Base-by-base conservation (phyloP, 1,140 invertebrate genomes). In the Sycophila sp. region DNA sequence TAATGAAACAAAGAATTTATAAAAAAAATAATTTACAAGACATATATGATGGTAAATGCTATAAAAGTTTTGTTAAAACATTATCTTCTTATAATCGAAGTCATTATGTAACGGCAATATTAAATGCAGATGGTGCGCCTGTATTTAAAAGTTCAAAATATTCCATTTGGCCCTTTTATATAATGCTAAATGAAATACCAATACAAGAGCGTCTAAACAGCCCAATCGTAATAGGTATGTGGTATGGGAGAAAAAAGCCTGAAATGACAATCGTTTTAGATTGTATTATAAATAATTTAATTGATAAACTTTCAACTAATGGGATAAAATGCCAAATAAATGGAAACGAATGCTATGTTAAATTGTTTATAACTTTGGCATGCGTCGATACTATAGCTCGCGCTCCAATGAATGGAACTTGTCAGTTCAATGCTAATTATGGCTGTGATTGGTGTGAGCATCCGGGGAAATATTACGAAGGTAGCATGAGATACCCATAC, bases 361-460 rank as follows among this genome's bases (percentile, higher is more conserved):
- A 58, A 62, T 30, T 62, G 28, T 62, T 34, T 58, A 10, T 19
- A 22, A 17, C 45, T 10, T 2, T 26, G 15, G 51, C n/a, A 42
- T 71, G 69, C 22, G 69, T 59, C 0, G 60, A 63, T 26, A 30
- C 67, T 1, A 17, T 65, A 24, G 62, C 60, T 4, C 38, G 51
- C 17, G 45, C 60, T 22, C 30, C 69, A 30, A 51, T 71, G 55
- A 49, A 71, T 8, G 69, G 69, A 3, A 40, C 53, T 8, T 42
- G 11, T n/a, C 69, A 71, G 30, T 71, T 71, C 17, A 71, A 71
- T 62, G 69, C 58, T 13, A 3, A 55, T 22, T 70, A 55, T 17
- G 68, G 68, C 2, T 71, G 60, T 38, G 40, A 51, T 28, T 65
- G 38, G 40, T 64, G 62, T 38, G 7, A 36, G 15, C 45, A 64